Conservation (phyloP, 2,888 invertebrate species). For the Cryptus viduatorius region DNA sequence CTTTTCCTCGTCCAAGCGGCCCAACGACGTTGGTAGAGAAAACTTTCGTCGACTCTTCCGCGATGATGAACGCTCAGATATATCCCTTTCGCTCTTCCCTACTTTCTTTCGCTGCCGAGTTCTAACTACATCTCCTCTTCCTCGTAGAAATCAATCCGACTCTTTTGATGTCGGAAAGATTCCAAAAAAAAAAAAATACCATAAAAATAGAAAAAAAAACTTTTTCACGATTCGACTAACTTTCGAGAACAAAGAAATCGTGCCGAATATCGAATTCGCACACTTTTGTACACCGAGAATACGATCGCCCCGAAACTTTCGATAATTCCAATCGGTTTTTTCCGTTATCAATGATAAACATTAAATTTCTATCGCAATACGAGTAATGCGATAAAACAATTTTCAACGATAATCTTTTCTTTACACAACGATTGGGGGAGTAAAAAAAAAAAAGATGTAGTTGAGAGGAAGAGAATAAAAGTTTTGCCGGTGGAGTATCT, state of each 20-base stretch:
- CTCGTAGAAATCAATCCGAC: constrained; percentile 59
- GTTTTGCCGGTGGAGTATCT: constrained; percentile 70
- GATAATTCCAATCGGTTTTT: neutral
- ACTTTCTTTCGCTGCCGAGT: neutral
- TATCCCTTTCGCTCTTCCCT: constrained; percentile 5
- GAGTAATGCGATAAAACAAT: constrained; percentile 44
- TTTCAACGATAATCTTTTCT: constrained; percentile 10
- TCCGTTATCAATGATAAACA: constrained; percentile 7
- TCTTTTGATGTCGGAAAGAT: constrained; percentile 50
- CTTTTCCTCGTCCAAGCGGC: constrained; percentile 47
- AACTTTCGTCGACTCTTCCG: constrained; percentile 62
- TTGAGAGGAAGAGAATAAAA: constrained; percentile 64
- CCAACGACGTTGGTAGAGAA: constrained; percentile 20
- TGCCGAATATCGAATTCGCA: neutral
- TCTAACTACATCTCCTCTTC: constrained; percentile 21
- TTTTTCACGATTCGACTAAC: neutral
- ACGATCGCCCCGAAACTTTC: neutral
- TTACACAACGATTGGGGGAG: neutral
- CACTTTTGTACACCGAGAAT: neutral
- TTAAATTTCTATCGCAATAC: neutral
- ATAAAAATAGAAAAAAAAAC: no score
- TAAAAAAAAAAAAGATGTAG: constrained; percentile 20
- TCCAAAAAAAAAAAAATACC: neutral
- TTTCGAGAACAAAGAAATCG: neutral
- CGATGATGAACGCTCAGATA: constrained; percentile 63